These are phyloP conservation scores for Andrena bucephala DNA, from an alignment of 2,888 invertebrate species.

Conservation along the genomic window DNA sequence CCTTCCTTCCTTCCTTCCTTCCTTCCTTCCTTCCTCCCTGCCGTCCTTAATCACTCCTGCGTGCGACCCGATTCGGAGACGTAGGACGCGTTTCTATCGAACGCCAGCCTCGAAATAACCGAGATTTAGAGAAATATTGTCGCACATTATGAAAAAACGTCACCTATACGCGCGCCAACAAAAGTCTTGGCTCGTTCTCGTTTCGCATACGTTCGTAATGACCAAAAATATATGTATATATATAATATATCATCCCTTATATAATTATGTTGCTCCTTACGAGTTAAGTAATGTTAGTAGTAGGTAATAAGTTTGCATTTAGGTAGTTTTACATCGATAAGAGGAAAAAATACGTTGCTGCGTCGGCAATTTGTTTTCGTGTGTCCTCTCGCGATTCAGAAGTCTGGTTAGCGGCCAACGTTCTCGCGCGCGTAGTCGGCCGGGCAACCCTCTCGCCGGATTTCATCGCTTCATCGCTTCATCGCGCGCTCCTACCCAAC, in stretches of 20 bases:
- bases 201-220: constrained; percentile 80
- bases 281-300: constrained; percentile 84
- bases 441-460: constrained; percentile 36
- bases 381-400: constrained; percentile 17
- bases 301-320: constrained; percentile 82
- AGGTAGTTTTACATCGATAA: constrained; percentile 84
- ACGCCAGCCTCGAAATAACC: constrained; percentile 72
- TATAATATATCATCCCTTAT: constrained; percentile 84
- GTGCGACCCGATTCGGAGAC: constrained; percentile 32
- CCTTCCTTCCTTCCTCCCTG: constrained; percentile 19
- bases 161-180: constrained; percentile 80
- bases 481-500: constrained; percentile 41
- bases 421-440: constrained; percentile 46
- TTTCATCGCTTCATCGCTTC: constrained; percentile 9
- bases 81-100: constrained; percentile 62
- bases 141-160: constrained; percentile 82
- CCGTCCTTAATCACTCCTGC: constrained; percentile 9
- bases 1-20: constrained; percentile 1
- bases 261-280: constrained; percentile 84
- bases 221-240: constrained; percentile 85
- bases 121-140: constrained; percentile 83
- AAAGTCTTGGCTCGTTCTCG: constrained; percentile 81
- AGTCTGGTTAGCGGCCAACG: constrained; percentile 35
- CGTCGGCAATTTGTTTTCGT: constrained; percentile 16
- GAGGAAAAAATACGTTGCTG: constrained; percentile 81